Percentiles rank a stretch among this genome's conserved stretches.
Evolutionary conservation across 1,140 invertebrate species (phyloP).

Genomic region (Penaeus vannamei): DNA sequence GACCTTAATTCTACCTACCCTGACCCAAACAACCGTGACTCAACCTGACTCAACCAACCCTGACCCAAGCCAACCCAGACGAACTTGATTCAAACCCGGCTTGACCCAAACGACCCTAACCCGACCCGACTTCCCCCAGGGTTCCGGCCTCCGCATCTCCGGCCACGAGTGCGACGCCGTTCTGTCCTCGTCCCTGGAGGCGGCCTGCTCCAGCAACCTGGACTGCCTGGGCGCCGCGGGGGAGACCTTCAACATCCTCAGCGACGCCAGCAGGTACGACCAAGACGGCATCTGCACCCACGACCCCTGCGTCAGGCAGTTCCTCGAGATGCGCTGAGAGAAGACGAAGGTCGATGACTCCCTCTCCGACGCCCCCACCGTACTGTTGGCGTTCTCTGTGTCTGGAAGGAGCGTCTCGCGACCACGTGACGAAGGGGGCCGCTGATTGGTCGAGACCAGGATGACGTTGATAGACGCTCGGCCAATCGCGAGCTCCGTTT

Average conservation of each 20-base stretch:
- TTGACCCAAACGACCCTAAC: not conserved
- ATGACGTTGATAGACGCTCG: too few relatives aligned
- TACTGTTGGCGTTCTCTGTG: too few relatives aligned
- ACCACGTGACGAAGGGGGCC: too few relatives aligned
- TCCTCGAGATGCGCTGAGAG: conserved; percentile 51
- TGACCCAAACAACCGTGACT: too few relatives aligned
- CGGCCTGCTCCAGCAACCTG: conserved; percentile 49
- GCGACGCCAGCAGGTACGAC: conserved; percentile 43
- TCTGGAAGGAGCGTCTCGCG: too few relatives aligned
- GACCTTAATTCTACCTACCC: too few relatives aligned
- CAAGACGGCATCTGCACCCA: conserved; percentile 41
- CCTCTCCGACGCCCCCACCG: not conserved
- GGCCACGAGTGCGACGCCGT: conserved; percentile 55
- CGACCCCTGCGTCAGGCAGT: conserved; percentile 56
- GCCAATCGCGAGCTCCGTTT: too few relatives aligned
- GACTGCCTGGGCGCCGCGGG: conserved; percentile 53
- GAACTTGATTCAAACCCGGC: too few relatives aligned
- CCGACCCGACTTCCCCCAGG: conserved; percentile 9
- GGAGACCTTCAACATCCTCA: conserved; percentile 44
- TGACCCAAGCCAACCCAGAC: too few relatives aligned
- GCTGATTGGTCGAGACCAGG: too few relatives aligned
- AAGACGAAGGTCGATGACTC: not conserved
- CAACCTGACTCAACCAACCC: too few relatives aligned
- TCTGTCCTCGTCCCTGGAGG: conserved; percentile 50
- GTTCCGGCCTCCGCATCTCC: conserved; percentile 34